Evolutionary conservation across 64 coral and sea anemone species (phyloP).

Genomic region (Stylophora pistillata): DNA sequence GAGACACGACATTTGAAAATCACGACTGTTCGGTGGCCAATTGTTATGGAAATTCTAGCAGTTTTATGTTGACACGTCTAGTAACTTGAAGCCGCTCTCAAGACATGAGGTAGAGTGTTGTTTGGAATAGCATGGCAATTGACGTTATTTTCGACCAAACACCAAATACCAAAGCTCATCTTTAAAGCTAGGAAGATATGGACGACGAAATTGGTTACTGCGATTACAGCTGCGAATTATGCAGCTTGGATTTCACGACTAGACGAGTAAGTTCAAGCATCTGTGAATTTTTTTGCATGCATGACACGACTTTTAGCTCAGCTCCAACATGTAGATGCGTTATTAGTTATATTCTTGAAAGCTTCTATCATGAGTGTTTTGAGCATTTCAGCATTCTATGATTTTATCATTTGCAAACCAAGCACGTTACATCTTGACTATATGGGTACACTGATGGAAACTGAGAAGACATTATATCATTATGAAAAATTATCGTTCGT

Average conservation of each 20-base stretch:
- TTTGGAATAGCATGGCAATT: not conserved
- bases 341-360: no score
- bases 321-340: no score
- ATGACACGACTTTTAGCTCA: no score
- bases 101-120: not conserved
- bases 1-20: not conserved
- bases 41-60: conserved; percentile 7
- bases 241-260: conserved; percentile 54
- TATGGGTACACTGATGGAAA: no score
- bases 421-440: no score
- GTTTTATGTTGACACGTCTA: not conserved
- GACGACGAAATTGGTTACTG: not conserved
- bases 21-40: not conserved
- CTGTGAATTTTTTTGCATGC: no score
- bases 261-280: conserved; percentile 33
- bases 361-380: no score
- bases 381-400: no score
- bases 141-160: not conserved
- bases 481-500: not conserved
- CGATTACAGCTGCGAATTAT: conserved; percentile 50
- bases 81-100: not conserved
- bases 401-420: no score
- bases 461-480: not conserved
- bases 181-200: not conserved
- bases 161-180: not conserved